phyloP scores from a whole-genome alignment of 2,113 vertebrate species.

The Formicarius rufipectus region DNA sequence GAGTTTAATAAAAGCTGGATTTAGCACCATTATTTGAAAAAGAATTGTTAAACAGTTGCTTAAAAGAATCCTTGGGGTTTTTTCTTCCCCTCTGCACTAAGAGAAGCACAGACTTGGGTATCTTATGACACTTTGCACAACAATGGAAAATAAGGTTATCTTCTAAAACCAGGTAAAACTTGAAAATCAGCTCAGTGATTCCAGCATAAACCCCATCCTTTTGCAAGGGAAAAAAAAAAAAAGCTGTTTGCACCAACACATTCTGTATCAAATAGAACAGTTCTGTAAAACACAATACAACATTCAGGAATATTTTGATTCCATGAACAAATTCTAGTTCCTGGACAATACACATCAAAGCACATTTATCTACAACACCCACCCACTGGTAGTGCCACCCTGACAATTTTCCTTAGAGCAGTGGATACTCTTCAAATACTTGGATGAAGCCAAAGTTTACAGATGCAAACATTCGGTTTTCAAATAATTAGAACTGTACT shows the following conservation, averaged over 20 bases:
- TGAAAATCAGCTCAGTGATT: background rate
- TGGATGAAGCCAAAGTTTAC: background rate
- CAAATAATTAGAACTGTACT: background rate
- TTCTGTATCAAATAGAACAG: background rate
- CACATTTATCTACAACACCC: background rate
- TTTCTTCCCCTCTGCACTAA: background rate
- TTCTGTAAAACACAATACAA: background rate
- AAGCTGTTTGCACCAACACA: background rate
- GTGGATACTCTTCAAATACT: background rate
- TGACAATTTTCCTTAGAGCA: background rate
- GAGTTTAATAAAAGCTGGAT: conserved; percentile 38
- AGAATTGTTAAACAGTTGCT: background rate
- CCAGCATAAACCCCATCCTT: background rate
- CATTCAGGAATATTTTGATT: background rate
- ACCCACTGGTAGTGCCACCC: background rate
- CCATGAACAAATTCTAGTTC: background rate
- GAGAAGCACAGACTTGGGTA: background rate
- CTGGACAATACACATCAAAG: background rate
- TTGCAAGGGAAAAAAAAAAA: background rate
- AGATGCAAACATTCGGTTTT: background rate
- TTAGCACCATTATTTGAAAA: background rate
- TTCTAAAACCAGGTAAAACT: background rate
- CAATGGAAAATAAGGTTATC: background rate
- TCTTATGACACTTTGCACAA: background rate
- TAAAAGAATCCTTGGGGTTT: background rate